Conservation (phyloP, 2,113 vertebrate genomes). For the Ibidorhyncha struthersii region DNA sequence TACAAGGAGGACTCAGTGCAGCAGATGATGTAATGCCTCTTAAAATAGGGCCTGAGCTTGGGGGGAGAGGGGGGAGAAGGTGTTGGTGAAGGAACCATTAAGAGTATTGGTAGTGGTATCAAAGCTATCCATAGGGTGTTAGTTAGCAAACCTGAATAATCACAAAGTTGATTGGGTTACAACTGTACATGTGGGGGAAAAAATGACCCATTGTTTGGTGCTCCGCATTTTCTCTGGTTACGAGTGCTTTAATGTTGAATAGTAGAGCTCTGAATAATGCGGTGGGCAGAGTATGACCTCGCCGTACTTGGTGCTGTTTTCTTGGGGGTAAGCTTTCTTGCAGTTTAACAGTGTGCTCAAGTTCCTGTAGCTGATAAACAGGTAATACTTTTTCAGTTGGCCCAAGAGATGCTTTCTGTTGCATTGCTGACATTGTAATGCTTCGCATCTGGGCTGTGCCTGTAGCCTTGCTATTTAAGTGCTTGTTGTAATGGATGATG, state of each 20-base stretch:
- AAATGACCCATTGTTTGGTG: background rate
- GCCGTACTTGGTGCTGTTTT: fast-evolving
- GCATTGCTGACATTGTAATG: fast-evolving
- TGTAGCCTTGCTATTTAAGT: background rate
- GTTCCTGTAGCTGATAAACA: background rate
- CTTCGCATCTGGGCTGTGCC: background rate
- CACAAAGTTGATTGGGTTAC: background rate
- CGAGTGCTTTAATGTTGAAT: background rate
- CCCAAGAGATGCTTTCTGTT: background rate
- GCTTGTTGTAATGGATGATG: fast-evolving
- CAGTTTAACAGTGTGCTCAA: background rate
- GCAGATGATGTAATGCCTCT: slow-evolving; percentile 28
- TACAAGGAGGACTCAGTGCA: slow-evolving; percentile 40
- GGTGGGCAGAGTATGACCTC: background rate
- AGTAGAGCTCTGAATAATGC: background rate
- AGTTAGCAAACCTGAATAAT: background rate
- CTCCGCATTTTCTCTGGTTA: background rate
- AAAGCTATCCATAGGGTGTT: background rate
- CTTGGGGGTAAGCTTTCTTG: background rate
- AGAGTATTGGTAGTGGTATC: background rate
- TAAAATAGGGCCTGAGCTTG: background rate
- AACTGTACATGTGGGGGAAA: background rate
- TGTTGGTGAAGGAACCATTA: background rate
- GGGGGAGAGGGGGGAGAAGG: background rate
- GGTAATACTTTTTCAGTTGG: background rate